phyloP scores from a whole-genome alignment of 2,113 vertebrate genomes.

The Cyrtonyx montezumae region DNA sequence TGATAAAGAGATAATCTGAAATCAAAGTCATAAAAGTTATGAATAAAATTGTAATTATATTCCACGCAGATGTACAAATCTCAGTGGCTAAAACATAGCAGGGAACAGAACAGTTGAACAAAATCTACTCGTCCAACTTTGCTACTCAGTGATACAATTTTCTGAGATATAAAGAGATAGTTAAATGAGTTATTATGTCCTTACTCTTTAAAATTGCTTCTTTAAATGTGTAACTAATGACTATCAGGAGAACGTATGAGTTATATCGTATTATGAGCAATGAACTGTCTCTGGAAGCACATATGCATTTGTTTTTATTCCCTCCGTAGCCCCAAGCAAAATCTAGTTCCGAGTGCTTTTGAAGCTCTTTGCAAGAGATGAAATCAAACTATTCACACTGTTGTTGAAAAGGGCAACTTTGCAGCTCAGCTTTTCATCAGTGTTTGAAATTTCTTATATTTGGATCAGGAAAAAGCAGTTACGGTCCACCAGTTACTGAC shows the following conservation, averaged over 20 bases:
- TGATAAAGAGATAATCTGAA: conserved; percentile 37
- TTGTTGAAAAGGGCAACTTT: neutral
- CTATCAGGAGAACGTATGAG: neutral
- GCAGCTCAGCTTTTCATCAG: neutral
- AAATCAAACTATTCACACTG: neutral
- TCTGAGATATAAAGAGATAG: neutral
- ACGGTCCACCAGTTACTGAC: neutral
- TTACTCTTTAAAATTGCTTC: conserved; percentile 14
- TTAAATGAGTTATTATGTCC: neutral
- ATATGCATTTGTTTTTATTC: neutral
- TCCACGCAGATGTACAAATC: neutral
- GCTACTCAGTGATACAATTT: conserved; percentile 4
- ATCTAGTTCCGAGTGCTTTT: neutral
- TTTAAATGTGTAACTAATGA: conserved; percentile 32
- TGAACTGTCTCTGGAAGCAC: neutral
- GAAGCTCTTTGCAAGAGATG: neutral
- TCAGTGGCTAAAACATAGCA: neutral
- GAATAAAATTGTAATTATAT: conserved; percentile 24
- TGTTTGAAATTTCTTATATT: neutral
- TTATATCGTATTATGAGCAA: neutral
- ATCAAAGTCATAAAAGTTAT: conserved; percentile 29
- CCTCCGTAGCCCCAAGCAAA: neutral
- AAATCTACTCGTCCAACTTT: conserved; percentile 5
- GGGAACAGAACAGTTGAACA: conserved; percentile 20
- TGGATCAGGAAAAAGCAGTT: neutral